Conservation (phyloP, 2,888 invertebrate species). For the Lydus trimaculatus region DNA sequence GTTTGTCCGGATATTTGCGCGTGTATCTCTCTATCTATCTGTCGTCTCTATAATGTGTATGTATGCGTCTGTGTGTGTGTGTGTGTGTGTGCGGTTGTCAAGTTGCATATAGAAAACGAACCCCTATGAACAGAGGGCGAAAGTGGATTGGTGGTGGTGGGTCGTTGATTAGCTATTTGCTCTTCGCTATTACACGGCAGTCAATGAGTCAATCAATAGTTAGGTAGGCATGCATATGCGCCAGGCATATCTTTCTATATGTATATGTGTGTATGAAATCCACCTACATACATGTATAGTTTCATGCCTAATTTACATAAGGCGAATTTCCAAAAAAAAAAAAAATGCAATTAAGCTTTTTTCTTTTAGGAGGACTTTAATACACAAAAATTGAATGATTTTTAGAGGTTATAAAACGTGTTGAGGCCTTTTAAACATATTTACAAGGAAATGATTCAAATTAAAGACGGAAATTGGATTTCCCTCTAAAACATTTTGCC, state of each 20-base stretch:
- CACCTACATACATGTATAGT: slow-evolving; percentile 29
- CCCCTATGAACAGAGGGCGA: slow-evolving; percentile 33
- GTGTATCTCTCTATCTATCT: too few relatives aligned
- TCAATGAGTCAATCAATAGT: slow-evolving; percentile 51
- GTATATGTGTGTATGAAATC: slow-evolving; percentile 27
- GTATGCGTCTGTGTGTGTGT: slow-evolving; percentile 16
- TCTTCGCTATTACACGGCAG: slow-evolving; percentile 43
- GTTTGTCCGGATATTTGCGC: slow-evolving; percentile 7
- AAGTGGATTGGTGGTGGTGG: slow-evolving; percentile 27
- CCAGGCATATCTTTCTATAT: slow-evolving; percentile 32
- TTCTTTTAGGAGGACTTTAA: too few relatives aligned
- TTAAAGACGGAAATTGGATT: too few relatives aligned
- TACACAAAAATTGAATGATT: background rate
- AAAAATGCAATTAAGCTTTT: background rate
- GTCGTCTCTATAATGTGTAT: too few relatives aligned
- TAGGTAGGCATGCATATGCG: slow-evolving; percentile 48
- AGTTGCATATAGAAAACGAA: slow-evolving; percentile 8
- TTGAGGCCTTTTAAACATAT: background rate
- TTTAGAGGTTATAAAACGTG: background rate
- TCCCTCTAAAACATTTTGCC: too few relatives aligned
- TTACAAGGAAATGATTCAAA: too few relatives aligned
- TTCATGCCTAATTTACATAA: background rate
- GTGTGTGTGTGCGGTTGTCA: background rate
- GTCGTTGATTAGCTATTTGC: slow-evolving; percentile 47
- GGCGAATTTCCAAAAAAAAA: background rate